Base-by-base conservation (phyloP, 2,113 vertebrate genomes). In the Pica pica region DNA sequence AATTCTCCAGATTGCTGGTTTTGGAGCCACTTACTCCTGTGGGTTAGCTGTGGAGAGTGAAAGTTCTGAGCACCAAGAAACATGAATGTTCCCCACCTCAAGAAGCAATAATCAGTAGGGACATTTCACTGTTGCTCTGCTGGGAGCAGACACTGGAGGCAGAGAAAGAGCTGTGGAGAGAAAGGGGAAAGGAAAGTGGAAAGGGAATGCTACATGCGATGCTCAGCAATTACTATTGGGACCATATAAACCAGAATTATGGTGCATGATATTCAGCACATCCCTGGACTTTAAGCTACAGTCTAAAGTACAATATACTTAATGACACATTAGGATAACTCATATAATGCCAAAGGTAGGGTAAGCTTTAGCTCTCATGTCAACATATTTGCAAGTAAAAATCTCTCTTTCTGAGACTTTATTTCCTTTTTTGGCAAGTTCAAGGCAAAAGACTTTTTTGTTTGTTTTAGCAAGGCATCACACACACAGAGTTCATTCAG, bases 141-240 rank as follows among this genome's bases (percentile, higher is more conserved):
- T 52, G 8, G 6, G 39, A 79, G 9, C 17, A 41, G 35, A 55
- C 33, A 21, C 18, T 26, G 3, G 10, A 27, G 10, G 7, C 7
- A 75, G 24, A 57, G 27, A 3, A 82, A 78, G 13, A 82, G 42
- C 10, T 94, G 26, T 79, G 28, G 16, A 79, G 8, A 39, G 9
- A 24, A 88, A 47, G 8, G 27, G 12, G 11, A 57, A 65, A 35
- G 15, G 7, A 42, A 75, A 1, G 7, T 78, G 46, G 30, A 85
- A 64, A 60, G 6, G 5, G 8, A 88, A 78, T 11, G 3, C 1
- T 56, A 11, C 4, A 3, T 2, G 1, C 1, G 2, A 19, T 47
- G 15, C 3, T 74, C 42, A 87, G 12, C 11, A 85, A 20, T 69
- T 8, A 4, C 9, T 87, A 16, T 21, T 35, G 5, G 7, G 9